Conservation (phyloP, 2,113 vertebrate species). For the Cryptomyrus ogoouensis region DNA sequence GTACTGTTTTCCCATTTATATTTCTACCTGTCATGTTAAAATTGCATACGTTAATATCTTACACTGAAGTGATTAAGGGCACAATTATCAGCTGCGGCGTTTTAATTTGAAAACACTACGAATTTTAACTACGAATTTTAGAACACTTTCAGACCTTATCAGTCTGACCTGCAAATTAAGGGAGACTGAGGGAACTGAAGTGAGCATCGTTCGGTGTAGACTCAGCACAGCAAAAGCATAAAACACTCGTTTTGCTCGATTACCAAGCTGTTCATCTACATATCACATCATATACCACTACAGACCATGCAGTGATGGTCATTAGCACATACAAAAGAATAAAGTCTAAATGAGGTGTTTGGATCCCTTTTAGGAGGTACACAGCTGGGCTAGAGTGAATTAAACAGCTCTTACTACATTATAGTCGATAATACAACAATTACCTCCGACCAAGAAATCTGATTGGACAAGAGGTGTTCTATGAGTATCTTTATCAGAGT, state of each 20-base stretch:
- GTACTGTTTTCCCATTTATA: not conserved
- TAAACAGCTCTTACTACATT: not conserved
- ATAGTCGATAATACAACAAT: not conserved
- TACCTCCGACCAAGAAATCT: too few relatives aligned
- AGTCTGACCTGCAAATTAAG: not conserved
- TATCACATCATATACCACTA: not conserved
- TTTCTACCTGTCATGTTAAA: not conserved
- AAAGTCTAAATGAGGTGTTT: not conserved
- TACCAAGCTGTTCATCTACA: not conserved
- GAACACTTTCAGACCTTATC: not conserved
- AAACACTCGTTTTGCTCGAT: not conserved
- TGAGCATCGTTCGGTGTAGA: not conserved
- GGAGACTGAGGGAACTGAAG: not conserved
- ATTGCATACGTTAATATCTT: not conserved
- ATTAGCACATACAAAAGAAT: not conserved
- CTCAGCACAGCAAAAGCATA: not conserved
- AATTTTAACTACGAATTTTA: not conserved
- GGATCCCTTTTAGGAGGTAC: not conserved
- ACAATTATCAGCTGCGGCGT: not conserved
- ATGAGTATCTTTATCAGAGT: too few relatives aligned
- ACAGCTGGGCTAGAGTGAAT: not conserved
- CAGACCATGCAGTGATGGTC: not conserved
- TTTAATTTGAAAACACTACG: not conserved
- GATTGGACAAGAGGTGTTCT: too few relatives aligned
- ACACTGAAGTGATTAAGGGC: not conserved